Evolutionary conservation across 2,113 vertebrate species (phyloP), one percentile per base, ranked within the genome.

Genomic region (Thymallus thymallus): DNA sequence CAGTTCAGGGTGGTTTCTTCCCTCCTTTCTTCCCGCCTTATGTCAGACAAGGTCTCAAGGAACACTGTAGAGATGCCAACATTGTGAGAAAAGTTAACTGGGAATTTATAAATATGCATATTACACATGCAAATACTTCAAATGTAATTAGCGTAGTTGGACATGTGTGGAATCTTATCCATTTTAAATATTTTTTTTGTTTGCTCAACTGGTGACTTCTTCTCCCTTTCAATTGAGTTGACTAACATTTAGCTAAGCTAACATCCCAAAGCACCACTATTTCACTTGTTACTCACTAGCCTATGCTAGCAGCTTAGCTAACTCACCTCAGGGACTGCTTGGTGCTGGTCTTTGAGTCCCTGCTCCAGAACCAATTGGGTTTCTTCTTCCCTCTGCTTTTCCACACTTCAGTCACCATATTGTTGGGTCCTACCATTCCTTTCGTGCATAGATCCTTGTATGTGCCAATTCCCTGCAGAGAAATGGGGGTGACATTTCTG

Each of bases 381-480:
- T 60, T 20, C 51, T 18, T 18, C 61, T 14, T 30, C 63, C 26
- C 63, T 18, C 63, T 65, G 26, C 26, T 65, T 65, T 7, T 32
- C 26, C 63, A 29, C 63, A 65, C 29, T 65, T 65, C 13, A 18
- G 48, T 72, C 24, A 0, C 71, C 60, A 13, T 58, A 76, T 74
- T 73, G 64, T 68, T 64, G 78, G 74, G 60, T 73, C 73, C 76
- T 46, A 6, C 45, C 69, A 18, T 65, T 82, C 80, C 82, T 75
- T 12, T 18, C 0, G 32, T 41, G 48, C 80, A 56, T 72, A 20
- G 1, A 9, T 13, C 32, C 74, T 10, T n/a, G 51, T 26, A 13
- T 68, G 58, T 58, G 72, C 13, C 41, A 1, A 73, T 70, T 29
- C 13, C 72, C 0, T 32, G 58, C 24, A 45, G 48, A 12, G 29